A percentile compares a stretch with the other conserved stretches of the same genome.
Conservation (phyloP, 35 echinoderm and acorn worm species). For the Lytechinus variegatus region DNA sequence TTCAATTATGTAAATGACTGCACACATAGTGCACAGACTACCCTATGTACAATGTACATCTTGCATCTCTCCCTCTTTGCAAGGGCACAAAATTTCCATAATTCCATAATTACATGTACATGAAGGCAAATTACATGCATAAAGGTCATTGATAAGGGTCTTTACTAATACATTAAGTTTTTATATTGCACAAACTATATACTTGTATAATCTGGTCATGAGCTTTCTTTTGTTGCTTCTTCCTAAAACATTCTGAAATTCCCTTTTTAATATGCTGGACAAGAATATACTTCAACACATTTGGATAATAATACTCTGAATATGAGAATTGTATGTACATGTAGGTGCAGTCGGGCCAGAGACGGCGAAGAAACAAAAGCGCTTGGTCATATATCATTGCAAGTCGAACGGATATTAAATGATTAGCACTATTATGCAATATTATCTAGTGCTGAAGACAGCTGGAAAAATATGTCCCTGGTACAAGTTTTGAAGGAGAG, state of each 20-base stretch:
- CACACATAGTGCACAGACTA: neutral
- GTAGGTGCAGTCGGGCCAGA: neutral
- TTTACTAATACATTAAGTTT: no score
- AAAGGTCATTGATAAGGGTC: no score
- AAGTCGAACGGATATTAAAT: neutral
- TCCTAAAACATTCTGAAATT: no score
- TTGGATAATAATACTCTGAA: neutral
- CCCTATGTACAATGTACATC: no score
- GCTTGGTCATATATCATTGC: neutral
- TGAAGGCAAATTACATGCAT: no score
- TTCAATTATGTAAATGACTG: neutral
- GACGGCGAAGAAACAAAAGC: neutral
- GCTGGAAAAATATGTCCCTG: slow-evolving; percentile 17
- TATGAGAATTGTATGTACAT: neutral
- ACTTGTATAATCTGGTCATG: no score
- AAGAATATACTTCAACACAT: neutral
- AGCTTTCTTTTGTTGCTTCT: no score
- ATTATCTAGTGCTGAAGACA: neutral
- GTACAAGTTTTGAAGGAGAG: neutral
- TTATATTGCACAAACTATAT: no score
- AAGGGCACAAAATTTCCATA: no score
- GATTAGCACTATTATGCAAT: slow-evolving; percentile 13
- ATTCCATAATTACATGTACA: no score
- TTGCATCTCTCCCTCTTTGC: no score
- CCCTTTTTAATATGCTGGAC: no score